Evolutionary conservation across 2,888 invertebrate genomes (phyloP), one percentile per base, ranked within the genome.

Genomic region (Monoplex corrugatus): DNA sequence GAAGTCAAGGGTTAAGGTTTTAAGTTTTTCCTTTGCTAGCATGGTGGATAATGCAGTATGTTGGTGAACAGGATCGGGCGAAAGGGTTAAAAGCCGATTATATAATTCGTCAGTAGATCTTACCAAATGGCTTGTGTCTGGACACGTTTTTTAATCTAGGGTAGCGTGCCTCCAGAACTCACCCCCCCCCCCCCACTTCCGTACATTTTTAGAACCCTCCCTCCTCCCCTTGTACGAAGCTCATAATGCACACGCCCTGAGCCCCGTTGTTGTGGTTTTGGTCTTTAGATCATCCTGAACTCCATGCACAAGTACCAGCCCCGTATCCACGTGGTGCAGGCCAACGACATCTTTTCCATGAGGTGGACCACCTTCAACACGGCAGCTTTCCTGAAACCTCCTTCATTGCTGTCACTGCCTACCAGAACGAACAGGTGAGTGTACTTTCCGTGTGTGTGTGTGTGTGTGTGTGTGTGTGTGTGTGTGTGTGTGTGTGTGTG

Each of bases 341-440:
- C 96, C 83, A 97, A 97, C 16, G 98, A 98, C 95, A 98, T 96
- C 84, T 95, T 95, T 93, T 95, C 95, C 68, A 95, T 96, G 95
- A 90, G 95, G 23, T 96, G 96, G 95, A 95, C 95, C 86, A 94
- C 95, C 8, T 95, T 95, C 93, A 95, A 95, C 92, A 96, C 96
- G 0, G 96, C 95, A 92, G 95, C 43, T 96, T 96, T 90, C 95
- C 95, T 8, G 95, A 96, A 91, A 96, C 96, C 16, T 93, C 94
- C 40, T 96, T 96, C 92, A 96, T 96, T 83, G 96, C 95, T 63
- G 96, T 96, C 63, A 96, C 96, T 23, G 96, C 96, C 57, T 96
- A 96, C 92, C 96, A 96, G 92, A 96, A 96, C 89, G 96, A 96
- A 92, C 95, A 96, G 94, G 95, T 95, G 89, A 87, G 91, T 88